Evolutionary conservation across 2,113 vertebrate genomes (phyloP).

Genomic region (Ascaphus truei): DNA sequence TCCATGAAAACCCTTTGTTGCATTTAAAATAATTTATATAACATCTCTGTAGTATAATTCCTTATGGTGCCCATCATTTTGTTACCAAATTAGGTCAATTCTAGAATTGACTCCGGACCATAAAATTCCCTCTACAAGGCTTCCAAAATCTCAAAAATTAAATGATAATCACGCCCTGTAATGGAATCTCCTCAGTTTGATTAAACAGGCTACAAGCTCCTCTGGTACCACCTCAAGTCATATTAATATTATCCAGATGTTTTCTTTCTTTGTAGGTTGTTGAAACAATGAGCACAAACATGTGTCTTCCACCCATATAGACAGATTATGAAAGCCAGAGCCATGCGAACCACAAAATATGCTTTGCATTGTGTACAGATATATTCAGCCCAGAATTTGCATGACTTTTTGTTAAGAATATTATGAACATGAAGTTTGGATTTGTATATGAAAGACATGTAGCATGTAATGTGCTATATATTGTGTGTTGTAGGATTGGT

Average conservation of each 20-base stretch:
- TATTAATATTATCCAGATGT: constrained; percentile 20
- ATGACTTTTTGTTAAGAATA: constrained; percentile 1
- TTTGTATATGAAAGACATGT: constrained; percentile 9
- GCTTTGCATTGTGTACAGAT: background rate
- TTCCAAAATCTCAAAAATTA: no score
- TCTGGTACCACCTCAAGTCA: background rate
- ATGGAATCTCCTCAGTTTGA: no score
- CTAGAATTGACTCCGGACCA: no score
- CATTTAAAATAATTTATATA: no score
- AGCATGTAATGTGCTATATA: background rate
- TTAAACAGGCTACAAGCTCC: no score
- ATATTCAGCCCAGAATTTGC: background rate
- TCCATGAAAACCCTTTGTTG: no score
- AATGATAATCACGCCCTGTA: no score
- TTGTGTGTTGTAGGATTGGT: background rate
- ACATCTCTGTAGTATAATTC: no score
- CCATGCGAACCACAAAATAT: constrained; percentile 3
- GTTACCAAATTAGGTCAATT: no score
- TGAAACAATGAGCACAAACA: constrained; percentile 5
- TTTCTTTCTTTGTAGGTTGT: background rate
- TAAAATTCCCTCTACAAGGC: no score
- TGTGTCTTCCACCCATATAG: background rate
- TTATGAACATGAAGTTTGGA: constrained; percentile 10
- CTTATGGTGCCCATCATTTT: no score
- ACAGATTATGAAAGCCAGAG: constrained; percentile 19